Percentiles rank a stretch among this genome's conserved stretches.
These are phyloP conservation scores for Drosophila tanythrix DNA, from an alignment of 2,888 invertebrate genomes.

Conservation along the genomic window DNA sequence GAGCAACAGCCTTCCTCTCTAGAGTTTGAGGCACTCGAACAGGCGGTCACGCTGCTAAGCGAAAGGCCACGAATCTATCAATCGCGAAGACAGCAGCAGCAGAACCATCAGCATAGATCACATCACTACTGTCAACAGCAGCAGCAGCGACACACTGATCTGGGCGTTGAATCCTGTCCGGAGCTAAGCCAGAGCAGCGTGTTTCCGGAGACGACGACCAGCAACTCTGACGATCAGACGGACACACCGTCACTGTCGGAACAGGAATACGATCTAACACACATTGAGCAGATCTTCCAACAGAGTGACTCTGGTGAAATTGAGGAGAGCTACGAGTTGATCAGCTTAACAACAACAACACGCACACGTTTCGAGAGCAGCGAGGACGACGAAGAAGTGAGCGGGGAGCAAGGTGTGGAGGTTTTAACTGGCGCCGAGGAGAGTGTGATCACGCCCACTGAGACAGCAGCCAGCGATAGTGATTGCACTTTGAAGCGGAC, in stretches of 20 bases:
- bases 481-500: constrained; percentile 69
- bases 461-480: constrained; percentile 49
- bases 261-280: constrained; percentile 83
- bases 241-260: constrained; percentile 83
- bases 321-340: constrained; percentile 80
- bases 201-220: constrained; percentile 84
- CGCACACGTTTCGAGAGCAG: constrained; percentile 77
- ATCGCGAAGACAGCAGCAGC: constrained; percentile 69
- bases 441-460: constrained; percentile 32
- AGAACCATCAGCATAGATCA: constrained; percentile 28
- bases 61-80: constrained; percentile 83
- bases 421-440: constrained; percentile 10
- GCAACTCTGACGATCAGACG: constrained; percentile 84
- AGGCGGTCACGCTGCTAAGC: constrained; percentile 68
- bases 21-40: constrained; percentile 76
- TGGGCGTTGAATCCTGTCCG: constrained; percentile 80
- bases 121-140: constrained; percentile 50
- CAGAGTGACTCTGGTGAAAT: constrained; percentile 51
- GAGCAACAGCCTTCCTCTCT: constrained; percentile 64
- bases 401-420: constrained; percentile 4
- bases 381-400: constrained; percentile 63
- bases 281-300: constrained; percentile 81
- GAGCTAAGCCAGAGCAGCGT: constrained; percentile 84
- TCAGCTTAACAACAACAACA: constrained; percentile 81
- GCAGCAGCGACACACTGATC: constrained; percentile 54